phyloP scores from a whole-genome alignment of 2,888 invertebrate species.

The Spialia ferax region DNA sequence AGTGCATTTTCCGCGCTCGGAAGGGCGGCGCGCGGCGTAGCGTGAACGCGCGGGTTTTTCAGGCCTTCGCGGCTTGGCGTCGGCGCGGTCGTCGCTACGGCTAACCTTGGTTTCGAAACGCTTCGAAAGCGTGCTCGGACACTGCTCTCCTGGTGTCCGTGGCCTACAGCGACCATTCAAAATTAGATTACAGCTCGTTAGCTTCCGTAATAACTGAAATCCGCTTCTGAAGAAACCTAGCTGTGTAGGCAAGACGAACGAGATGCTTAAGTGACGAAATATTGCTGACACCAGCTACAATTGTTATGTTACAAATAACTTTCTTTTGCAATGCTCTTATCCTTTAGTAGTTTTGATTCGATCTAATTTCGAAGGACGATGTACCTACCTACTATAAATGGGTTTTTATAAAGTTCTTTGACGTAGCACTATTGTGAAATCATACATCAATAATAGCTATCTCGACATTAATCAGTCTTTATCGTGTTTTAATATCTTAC shows the following conservation, averaged over 20 bases:
- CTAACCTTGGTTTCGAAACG: constrained; percentile 20
- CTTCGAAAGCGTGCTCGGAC: constrained; percentile 20
- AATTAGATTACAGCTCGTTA: constrained; percentile 1
- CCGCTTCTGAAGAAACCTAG: background rate
- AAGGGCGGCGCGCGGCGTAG: constrained; percentile 54
- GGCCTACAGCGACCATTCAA: background rate
- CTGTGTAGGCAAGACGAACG: background rate
- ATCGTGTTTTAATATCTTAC: background rate
- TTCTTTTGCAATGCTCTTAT: background rate
- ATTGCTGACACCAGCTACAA: background rate
- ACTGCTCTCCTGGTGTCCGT: constrained; percentile 3
- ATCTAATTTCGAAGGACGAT: background rate
- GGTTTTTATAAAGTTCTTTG: too few species aligned
- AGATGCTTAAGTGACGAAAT: background rate
- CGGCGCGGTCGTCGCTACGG: constrained; percentile 6
- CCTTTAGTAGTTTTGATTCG: background rate
- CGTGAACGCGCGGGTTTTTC: constrained; percentile 65
- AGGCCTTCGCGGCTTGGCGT: constrained; percentile 43
- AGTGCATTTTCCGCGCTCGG: constrained; percentile 45
- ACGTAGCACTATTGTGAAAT: too few species aligned
- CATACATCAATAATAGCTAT: background rate
- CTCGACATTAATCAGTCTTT: constrained; percentile 11
- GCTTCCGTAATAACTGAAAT: background rate
- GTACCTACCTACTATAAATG: background rate
- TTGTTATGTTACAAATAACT: background rate